Percentiles rank a stretch among this genome's conserved stretches.
Conservation (phyloP, 2,888 invertebrate species). For the Beris chalybata region DNA sequence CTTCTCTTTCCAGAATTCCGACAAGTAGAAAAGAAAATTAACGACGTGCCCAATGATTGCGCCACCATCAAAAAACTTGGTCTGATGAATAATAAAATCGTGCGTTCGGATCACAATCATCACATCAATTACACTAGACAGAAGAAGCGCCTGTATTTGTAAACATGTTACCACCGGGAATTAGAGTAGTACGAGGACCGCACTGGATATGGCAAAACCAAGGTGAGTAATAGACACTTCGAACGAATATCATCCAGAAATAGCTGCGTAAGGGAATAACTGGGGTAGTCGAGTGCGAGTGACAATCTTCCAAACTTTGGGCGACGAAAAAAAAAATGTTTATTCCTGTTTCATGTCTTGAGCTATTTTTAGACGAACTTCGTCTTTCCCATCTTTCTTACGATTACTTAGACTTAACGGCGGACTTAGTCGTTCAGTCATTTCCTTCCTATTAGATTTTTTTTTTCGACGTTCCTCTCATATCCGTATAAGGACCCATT, state of each 20-base stretch:
- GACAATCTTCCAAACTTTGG: not conserved
- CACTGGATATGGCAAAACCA: conserved; percentile 85
- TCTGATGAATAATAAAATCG: conserved; percentile 27
- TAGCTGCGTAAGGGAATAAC: conserved; percentile 7
- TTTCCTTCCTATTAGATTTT: conserved; percentile 25
- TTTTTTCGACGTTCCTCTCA: conserved; percentile 6
- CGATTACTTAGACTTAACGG: no score
- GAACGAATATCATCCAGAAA: conserved; percentile 27
- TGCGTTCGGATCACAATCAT: conserved; percentile 20
- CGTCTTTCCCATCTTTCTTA: not conserved
- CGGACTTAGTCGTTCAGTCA: not conserved
- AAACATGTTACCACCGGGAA: conserved; percentile 67
- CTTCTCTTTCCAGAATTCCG: no score
- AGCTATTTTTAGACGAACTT: conserved; percentile 13
- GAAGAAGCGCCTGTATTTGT: conserved; percentile 3
- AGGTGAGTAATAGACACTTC: conserved; percentile 53
- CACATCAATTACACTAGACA: conserved; percentile 23
- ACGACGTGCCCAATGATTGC: not conserved
- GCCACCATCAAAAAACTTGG: conserved; percentile 16
- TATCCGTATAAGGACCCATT: conserved; percentile 26
- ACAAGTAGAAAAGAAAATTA: no score
- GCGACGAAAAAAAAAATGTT: not conserved
- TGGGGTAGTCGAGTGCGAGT: conserved; percentile 6
- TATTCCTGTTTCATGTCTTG: conserved; percentile 4
- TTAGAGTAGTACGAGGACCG: conserved; percentile 76